Base-by-base conservation (phyloP, 2,797 vertebrate species). In the Phrynocephalus forsythii region DNA sequence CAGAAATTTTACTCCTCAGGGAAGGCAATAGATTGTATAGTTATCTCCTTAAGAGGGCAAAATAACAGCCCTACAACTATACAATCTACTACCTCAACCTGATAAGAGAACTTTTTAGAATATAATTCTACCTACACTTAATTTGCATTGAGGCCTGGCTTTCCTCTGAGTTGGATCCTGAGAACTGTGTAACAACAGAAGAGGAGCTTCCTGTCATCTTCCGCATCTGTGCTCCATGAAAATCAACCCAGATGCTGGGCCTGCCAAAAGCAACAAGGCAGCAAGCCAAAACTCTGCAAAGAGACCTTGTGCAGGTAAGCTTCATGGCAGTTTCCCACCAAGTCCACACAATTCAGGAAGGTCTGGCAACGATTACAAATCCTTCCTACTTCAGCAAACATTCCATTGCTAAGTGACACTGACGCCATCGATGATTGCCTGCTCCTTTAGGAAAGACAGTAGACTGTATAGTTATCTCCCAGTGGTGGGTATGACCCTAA, bases 381-480 rank as follows among this genome's bases (percentile, higher is more conserved):
- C 84, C 28, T 66, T 75, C 71, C 5, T 50, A 33, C 18, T 26
- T 52, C 11, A 26, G 30, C 7, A 44, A 48, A 66, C 28, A 10
- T 72, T 16, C 68, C 73, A 30, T 68, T 84, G 30, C 38, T 66
- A 80, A 79, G 52, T 50, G 52, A 63, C 22, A 69, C 15, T 0
- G 30, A 24, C 69, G 80, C 76, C 91, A 9, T 50, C 90, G 95
- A 86, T n/a, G 97, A 79, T 86, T 91, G 93, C 95, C 95, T 95
- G 96, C 93, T 96, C 96, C 98, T 96, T 98, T 99, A 98, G 97
- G 98, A 99, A 99, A 99, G 99, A 99, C 98, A 99, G 98, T 99
- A 99, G 98, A 98, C 97, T 99, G 98, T 98, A 99, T 99, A 99
- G 99, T 99, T 98, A 99, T 99, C 98, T 99, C 98, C 98, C 98